Percentiles rank a stretch among this genome's conserved stretches.
These are phyloP conservation scores for Caradrina kadenii DNA, from an alignment of 2,888 invertebrate species.

Conservation along the genomic window DNA sequence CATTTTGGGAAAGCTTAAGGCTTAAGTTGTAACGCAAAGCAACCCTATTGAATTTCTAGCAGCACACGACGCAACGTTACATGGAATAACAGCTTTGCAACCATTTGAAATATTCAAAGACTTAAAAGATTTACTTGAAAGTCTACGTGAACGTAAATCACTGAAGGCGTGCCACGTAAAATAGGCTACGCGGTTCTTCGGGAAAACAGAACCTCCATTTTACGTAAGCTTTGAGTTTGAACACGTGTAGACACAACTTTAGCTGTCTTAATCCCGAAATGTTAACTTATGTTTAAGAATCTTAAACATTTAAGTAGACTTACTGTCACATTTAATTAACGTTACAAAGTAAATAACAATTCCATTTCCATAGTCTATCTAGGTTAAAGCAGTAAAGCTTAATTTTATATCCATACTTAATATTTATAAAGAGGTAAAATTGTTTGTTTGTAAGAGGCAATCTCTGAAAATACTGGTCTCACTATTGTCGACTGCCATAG, in stretches of 20 bases:
- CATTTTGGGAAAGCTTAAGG: not conserved
- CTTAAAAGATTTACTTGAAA: conserved; percentile 29
- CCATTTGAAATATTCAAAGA: conserved; percentile 52
- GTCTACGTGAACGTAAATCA: conserved; percentile 27
- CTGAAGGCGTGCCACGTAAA: conserved; percentile 22
- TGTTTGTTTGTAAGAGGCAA: too few species aligned
- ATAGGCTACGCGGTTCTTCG: not conserved
- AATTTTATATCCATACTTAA: not conserved
- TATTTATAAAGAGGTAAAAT: too few species aligned
- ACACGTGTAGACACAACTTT: not conserved
- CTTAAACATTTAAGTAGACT: not conserved
- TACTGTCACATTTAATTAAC: not conserved
- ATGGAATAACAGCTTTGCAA: conserved; percentile 22
- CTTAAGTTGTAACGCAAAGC: not conserved
- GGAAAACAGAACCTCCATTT: conserved; percentile 20
- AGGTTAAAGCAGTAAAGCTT: conserved; percentile 1
- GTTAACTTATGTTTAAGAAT: not conserved
- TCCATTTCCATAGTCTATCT: not conserved
- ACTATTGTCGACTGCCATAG: too few species aligned
- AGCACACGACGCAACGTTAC: conserved; percentile 1
- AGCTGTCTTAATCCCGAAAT: not conserved
- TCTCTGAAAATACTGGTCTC: too few species aligned
- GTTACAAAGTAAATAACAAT: not conserved
- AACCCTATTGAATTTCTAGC: conserved; percentile 19
- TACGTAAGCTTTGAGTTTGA: conserved; percentile 6